Evolutionary conservation across 2,888 invertebrate genomes (phyloP), one percentile per base, ranked within the genome.

Genomic region (Lycia hirtaria): DNA sequence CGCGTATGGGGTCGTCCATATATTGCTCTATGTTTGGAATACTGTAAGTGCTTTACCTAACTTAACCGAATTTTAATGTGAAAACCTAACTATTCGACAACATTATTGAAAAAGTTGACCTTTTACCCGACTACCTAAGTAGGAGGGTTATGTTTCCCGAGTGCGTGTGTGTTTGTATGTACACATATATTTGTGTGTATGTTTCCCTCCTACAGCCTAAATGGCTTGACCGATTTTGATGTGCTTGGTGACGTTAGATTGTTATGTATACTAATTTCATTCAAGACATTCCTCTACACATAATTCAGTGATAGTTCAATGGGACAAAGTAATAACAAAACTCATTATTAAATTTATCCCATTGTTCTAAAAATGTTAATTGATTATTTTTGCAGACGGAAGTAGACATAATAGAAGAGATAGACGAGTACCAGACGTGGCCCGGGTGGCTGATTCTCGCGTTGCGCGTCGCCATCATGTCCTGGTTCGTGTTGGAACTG

Each of bases 341-440:
- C n/a, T n/a, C n/a, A n/a, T n/a, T n/a, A n/a, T n/a, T n/a, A n/a
- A n/a, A n/a, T n/a, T n/a, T n/a, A n/a, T n/a, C n/a, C n/a, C n/a
- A n/a, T n/a, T n/a, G n/a, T 6, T 26, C 6, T 26, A 26, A 5
- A 26, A 26, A 7, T 7, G 15, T 15, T 33, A 33, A 33, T 33
- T 15, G 14, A 15, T 14, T 24, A 2, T 14, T 6, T 4, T 78
- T 78, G 5, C 84, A 98, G 98, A 97, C 97, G 59, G 98, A 98
- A 91, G 97, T 99, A 33, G 98, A 99, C 83, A 97, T 98, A 45
- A 96, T 98, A 70, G 98, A 98, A 81, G 98, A 99, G 81, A 96
- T 98, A 51, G 98, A 98, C 78, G 98, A 99, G 80, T 99, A 98
- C 88, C 98, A 98, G 87, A 98, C 98, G 0, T 98, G 98, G 97